Evolutionary conservation across 2,888 invertebrate species (phyloP).

Genomic region (Nezara viridula): DNA sequence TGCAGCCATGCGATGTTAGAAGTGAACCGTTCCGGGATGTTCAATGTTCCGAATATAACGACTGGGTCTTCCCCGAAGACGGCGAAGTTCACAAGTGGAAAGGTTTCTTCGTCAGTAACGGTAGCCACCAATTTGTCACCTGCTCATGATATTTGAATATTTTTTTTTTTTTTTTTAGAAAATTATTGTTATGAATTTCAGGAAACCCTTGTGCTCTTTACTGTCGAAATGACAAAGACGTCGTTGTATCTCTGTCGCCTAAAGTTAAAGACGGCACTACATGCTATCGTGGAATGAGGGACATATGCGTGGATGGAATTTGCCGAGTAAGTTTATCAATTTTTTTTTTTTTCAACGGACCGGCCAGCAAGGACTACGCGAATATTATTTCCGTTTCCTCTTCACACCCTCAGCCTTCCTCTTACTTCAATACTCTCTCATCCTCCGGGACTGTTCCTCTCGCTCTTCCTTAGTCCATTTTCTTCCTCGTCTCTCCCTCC

Average conservation of each 20-base stretch:
- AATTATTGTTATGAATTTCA: constrained; percentile 67
- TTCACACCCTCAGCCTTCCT: no score
- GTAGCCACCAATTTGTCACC: not conserved
- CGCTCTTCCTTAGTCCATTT: no score
- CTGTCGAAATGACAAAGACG: constrained; percentile 83
- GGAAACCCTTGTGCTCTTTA: constrained; percentile 85
- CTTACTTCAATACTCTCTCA: no score
- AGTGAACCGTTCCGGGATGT: constrained; percentile 69
- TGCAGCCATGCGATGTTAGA: constrained; percentile 70
- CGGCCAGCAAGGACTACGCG: no score
- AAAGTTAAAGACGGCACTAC: constrained; percentile 88
- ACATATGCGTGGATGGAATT: constrained; percentile 86
- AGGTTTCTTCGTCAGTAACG: constrained; percentile 22
- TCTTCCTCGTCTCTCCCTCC: no score
- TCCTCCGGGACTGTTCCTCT: no score
- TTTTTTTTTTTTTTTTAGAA: not conserved
- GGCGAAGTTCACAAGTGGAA: constrained; percentile 43
- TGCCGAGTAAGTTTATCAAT: constrained; percentile 77
- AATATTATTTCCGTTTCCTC: no score
- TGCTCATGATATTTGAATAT: no score
- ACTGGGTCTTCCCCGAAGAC: constrained; percentile 61
- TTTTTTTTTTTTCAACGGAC: no score
- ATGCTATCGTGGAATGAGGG: constrained; percentile 83
- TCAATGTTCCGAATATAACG: constrained; percentile 71
- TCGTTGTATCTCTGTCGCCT: constrained; percentile 81